Base-by-base conservation (phyloP, 2,797 vertebrate species). In the Acridotheres tristis region DNA sequence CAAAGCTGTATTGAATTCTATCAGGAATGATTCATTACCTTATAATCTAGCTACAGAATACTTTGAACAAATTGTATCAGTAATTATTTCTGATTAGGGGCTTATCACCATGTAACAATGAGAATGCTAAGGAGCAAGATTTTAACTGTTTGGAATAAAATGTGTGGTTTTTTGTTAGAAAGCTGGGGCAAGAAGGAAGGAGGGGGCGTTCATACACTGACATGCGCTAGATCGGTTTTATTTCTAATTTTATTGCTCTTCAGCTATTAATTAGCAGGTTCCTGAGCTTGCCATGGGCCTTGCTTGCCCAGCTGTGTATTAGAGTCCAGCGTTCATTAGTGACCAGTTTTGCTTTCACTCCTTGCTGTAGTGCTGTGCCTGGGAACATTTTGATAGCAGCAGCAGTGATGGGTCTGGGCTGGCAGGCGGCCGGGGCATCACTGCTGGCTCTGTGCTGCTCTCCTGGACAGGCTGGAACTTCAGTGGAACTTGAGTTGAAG, bases 131-230 rank as follows among this genome's bases (percentile, higher is more conserved):
- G 50, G 69, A 77, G 18, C 1, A 58, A 73, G 20, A 29, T 42
- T 66, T 74, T 32, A 18, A 12, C 23, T 42, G 34, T 69, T 80
- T 61, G 36, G n/a, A 43, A 89, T 30, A 58, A 90, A 74, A 10
- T 15, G 4, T 67, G 10, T 3, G 6, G 11, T 43, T 73, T 81
- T 83, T 95, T 66, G 6, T 47, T 53, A 23, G 48, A 66, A 72
- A 53, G 13, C 7, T 32, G 22, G 22, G 9, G 0, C 4, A 72
- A 84, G 26, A 53, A 65, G 20, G 27, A 76, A 57, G 12, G 8
- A 50, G 23, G 6, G 13, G 11, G 9, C 0, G 0, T 36, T 72
- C 2, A 1, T 30, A 15, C 14, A 14, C 6, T 47, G 9, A 20
- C 59, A 59, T 42, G 11, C 1, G 1, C 16, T 34, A 20, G 7